Conservation (phyloP, 2,797 vertebrate genomes). For the Tragopan temminckii region DNA sequence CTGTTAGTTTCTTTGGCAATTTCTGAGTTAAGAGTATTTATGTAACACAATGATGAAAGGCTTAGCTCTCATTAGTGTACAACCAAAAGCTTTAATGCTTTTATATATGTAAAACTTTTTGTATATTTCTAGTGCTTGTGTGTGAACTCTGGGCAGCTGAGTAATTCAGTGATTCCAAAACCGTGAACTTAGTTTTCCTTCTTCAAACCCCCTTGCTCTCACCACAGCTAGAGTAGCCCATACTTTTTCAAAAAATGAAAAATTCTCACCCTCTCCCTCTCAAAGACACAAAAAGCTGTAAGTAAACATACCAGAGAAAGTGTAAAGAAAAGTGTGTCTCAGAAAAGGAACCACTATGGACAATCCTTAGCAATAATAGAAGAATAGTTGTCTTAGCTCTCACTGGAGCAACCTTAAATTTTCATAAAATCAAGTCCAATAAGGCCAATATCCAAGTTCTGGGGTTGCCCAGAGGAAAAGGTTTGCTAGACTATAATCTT, state of each 20-base stretch:
- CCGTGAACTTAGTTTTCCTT: neutral
- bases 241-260: neutral
- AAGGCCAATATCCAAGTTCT: slow-evolving; percentile 50
- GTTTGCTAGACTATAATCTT: slow-evolving; percentile 58
- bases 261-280: neutral
- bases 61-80: neutral
- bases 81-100: neutral
- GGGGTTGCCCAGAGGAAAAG: slow-evolving; percentile 53
- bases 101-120: neutral
- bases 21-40: neutral
- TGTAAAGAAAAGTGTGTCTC: neutral
- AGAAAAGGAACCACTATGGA: neutral
- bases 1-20: neutral
- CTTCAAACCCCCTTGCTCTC: neutral
- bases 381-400: neutral
- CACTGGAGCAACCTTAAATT: slow-evolving; percentile 17
- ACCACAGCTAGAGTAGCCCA: neutral
- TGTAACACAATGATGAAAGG: neutral
- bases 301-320: neutral
- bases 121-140: neutral
- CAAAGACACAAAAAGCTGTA: neutral
- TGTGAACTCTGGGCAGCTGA: neutral
- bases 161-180: neutral
- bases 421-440: slow-evolving; percentile 50
- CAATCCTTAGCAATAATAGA: neutral